Evolutionary conservation across 2,113 vertebrate genomes (phyloP), one percentile per base, ranked within the genome.

Genomic region (Nematolebias whitei): DNA sequence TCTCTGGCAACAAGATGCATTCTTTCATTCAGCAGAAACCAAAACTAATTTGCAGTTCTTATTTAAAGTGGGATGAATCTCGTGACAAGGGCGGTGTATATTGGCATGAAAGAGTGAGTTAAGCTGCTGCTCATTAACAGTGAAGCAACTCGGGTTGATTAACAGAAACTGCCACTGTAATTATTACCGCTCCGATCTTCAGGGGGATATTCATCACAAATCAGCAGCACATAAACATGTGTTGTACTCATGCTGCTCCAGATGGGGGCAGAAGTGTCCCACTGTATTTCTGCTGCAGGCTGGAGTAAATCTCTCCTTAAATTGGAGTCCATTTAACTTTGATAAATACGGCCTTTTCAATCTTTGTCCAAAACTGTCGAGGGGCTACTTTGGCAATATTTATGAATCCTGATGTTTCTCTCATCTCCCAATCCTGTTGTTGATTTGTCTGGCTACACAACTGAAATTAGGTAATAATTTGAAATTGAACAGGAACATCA

Each of bases 391-490:
- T 44, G 72, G 60, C 24, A 16, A 72, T 80, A 85, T 87, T 88
- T 85, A 89, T 89, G 78, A 85, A 84, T 60, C 72, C 79, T 74
- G 68, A 87, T 79, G 85, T 89, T 84, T 87, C 83, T 79, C 73
- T 68, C 75, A 59, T 83, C 83, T 69, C 64, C 53, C 75, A 79
- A 79, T 77, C 69, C 63, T 74, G 76, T 76, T 87, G 74, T 85
- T 86, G 45, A 81, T 87, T 68, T 52, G 57, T 79, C 65, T 71
- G 62, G 80, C 63, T 64, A 62, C 78, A 69, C 63, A 62, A 50
- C 79, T 22, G 62, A 84, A 84, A 88, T 78, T n/a, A 85, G 64
- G 83, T 73, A 55, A 84, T 88, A 77, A 78, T 85, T 87, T 84
- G 66, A 88, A 74, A 83, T 80, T 68, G 73, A 81, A 69, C 76